Evolutionary conservation across 2,888 invertebrate species (phyloP), one percentile per base, ranked within the genome.

Genomic region (Digitonthophagus gazella): DNA sequence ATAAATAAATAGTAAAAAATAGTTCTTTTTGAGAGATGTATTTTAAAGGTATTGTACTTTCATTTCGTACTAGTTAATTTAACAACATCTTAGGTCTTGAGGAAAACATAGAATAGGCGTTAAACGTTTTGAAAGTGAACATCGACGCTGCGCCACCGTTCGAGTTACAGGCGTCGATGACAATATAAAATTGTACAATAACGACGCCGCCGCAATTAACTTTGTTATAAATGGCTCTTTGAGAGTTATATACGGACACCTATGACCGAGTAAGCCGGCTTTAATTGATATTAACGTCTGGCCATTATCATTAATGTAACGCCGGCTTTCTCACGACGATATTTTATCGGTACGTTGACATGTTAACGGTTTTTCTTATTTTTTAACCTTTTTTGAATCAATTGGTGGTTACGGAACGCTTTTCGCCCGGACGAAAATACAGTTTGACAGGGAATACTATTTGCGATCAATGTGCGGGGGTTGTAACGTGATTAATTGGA

Each of bases 401-500:
- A 16, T 16, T 0, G 61, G 18, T 58, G n/a, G 58, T 57, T 16
- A 57, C 63, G 18, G 20, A 14, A 63, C 18, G 20, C 18, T 16
- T 19, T 63, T n/a, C n/a, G n/a, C n/a, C n/a, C n/a, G n/a, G n/a
- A n/a, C n/a, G n/a, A n/a, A n/a, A n/a, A n/a, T n/a, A n/a, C n/a
- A n/a, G n/a, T n/a, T n/a, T n/a, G n/a, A n/a, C n/a, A n/a, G 28
- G 11, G 11, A 44, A 44, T 44, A 44, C 8, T 44, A 44, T 44
- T 44, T 3, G 28, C 28, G 28, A 44, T 44, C 28, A 44, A 44
- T 44, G 28, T 44, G 74, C 76, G 76, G 75, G 78, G 76, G 75
- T n/a, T 15, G 78, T 79, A 80, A 80, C 80, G 76, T 80, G 80
- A 80, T 80, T 79, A 81, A 81, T 80, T 78, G 77, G 80, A 77